phyloP scores from a whole-genome alignment of 1,140 invertebrate genomes.

The Chironomus striatipennis region DNA sequence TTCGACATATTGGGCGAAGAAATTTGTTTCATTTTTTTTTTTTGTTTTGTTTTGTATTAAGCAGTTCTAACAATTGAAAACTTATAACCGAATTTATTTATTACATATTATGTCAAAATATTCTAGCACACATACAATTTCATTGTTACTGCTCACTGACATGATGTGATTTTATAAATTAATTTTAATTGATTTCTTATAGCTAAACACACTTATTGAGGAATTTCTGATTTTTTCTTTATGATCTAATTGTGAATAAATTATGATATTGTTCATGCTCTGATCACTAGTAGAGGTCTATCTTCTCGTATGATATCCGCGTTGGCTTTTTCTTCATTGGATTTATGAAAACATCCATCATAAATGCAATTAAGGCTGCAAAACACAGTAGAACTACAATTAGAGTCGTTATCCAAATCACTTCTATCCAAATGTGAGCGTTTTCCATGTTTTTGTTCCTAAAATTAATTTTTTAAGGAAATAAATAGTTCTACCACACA shows the following conservation, averaged over 20 bases:
- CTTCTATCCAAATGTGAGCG: neutral
- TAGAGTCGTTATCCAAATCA: neutral
- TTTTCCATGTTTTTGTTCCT: neutral
- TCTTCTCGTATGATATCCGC: neutral
- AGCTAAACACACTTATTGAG: too few species aligned
- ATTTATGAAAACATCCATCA: neutral
- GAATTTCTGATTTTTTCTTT: too few species aligned
- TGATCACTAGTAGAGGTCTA: neutral
- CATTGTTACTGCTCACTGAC: neutral
- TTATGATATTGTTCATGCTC: too few species aligned
- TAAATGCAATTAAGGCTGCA: neutral
- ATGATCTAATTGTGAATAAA: too few species aligned
- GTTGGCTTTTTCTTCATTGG: neutral
- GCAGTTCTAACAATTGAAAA: neutral
- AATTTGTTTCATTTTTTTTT: too few species aligned
- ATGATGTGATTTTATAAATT: neutral
- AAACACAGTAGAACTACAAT: neutral
- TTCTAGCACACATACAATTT: too few species aligned
- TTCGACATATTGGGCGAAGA: neutral
- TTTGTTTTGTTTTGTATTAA: too few species aligned
- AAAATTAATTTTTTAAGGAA: too few species aligned
- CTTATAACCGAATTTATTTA: slow-evolving; percentile 9
- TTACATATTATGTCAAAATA: neutral
- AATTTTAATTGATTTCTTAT: slow-evolving; percentile 10
- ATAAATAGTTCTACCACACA: too few species aligned